Base-by-base conservation (phyloP, 2,797 vertebrate species). In the Amphiprion clarkii region DNA sequence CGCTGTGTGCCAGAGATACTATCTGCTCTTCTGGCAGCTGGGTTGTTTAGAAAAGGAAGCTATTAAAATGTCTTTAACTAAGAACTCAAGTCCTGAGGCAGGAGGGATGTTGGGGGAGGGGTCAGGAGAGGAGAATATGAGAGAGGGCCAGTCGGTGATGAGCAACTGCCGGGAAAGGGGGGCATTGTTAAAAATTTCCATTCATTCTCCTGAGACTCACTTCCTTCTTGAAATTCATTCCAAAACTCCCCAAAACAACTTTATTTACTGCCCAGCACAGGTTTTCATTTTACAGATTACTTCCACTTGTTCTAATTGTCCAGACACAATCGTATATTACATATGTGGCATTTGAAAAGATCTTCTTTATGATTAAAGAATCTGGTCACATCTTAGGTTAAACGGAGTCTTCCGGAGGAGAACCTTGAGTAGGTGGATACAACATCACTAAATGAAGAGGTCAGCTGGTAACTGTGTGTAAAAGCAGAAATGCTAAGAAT, bases 1-100 rank as follows among this genome's bases (percentile, higher is more conserved):
- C 86, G 89, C 93, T 83, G 76, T 77, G 63, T 67, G 68, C 67
- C 82, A 74, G 29, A 84, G 84, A 85, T 87, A 59, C 66, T 86
- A 89, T 91, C 83, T 76, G 67, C 25, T 79, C 31, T 13, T 55
- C 65, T 87, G 76, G 84, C 88, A 91, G 85, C 79, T 71, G 84
- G 70, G 84, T 90, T 94, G 90, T 94, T 93, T 91, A 89, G 87
- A 89, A 88, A 94, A 94, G 95, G 93, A 95, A 95, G 89, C 92
- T 88, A 94, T 95, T 94, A 94, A 94, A 94, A 89, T 88, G 89
- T 93, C 88, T 93, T 91, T 81, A 92, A 92, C 83, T 74, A 82
- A 83, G 81, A 89, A 87, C 85, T 80, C 46, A 89, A 90, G 86
- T 90, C 91, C 88, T 39, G 67, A 80, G 89, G 89, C 81, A 74